Base-by-base conservation (phyloP, 2,797 vertebrate genomes). In the Esox lucius region DNA sequence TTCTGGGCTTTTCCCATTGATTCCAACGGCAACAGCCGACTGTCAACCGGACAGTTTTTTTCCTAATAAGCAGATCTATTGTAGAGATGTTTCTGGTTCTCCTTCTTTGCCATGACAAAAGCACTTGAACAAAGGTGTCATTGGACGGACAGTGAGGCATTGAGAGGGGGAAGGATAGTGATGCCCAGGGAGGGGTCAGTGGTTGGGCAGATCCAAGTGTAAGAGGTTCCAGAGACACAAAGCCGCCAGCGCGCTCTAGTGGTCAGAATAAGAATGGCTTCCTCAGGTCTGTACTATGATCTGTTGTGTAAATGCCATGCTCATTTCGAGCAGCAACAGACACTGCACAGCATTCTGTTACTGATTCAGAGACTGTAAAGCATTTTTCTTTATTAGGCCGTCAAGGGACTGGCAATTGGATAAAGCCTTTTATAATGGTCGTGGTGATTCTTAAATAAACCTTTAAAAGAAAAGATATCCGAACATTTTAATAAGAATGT, bases 31-130 rank as follows among this genome's bases (percentile, higher is more conserved):
- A 16, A 66, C 22, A 61, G 46, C 51, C 39, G 49, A 77, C 51
- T 61, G 67, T 28, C 13, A 64, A 62, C 15, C 19, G 11, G 33
- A 16, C 33, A 31, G 16, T 3, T 24, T 68, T 73, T 61, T 28
- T 39, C 66, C 56, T 74, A 67, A 69, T 78, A 51, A 73, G 76
- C 70, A 65, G 28, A 70, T 64, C 67, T 64, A 62, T 78, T 73
- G 76, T 78, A 51, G 74, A 73, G 75, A 73, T 66, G 35, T 65
- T 77, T 71, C 75, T 76, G 61, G 75, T 73, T 17, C 71, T 56
- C 35, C 48, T 49, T 19, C 46, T 71, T 49, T 59, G 59, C 71
- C 46, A 53, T 68, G 67, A n/a, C 35, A 39, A 53, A 51, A 67
- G 22, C 48, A 33, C 67, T 17, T 39, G 53, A 49, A 79, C 74